These are phyloP conservation scores for Thripadectes ignobilis DNA, from an alignment of 2,797 vertebrate genomes.

Conservation along the genomic window DNA sequence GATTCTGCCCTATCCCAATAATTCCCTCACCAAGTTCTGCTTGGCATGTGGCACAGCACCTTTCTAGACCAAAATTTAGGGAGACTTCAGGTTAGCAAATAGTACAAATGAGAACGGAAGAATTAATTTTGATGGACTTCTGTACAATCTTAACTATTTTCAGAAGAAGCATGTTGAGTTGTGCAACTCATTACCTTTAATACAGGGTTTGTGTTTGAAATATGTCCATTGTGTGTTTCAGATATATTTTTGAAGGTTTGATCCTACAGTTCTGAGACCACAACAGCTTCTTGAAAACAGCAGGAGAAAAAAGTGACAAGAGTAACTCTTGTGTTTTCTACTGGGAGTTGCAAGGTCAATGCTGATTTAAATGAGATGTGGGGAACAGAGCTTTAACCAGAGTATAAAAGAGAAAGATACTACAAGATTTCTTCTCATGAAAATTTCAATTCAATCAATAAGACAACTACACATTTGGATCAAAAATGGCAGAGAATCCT, in stretches of 20 bases:
- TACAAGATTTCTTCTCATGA: conserved; percentile 31
- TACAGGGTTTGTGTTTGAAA: neutral
- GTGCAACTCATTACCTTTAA: neutral
- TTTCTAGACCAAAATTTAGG: neutral
- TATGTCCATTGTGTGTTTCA: neutral
- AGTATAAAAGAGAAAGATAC: conserved; percentile 7
- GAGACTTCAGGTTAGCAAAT: neutral
- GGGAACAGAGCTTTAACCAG: neutral
- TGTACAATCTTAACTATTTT: neutral
- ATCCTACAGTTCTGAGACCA: neutral
- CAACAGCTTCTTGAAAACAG: neutral
- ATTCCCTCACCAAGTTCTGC: neutral
- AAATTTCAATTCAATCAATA: conserved; percentile 61
- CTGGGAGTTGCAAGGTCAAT: conserved; percentile 46
- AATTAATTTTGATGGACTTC: neutral
- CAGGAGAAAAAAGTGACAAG: neutral
- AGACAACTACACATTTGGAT: conserved; percentile 35
- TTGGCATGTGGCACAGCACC: fast-evolving
- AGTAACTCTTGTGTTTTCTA: neutral
- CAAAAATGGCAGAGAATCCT: conserved; percentile 57
- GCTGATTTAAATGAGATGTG: conserved; percentile 32
- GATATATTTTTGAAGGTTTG: neutral
- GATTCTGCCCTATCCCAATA: neutral
- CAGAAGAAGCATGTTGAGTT: neutral
- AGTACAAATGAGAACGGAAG: neutral